A percentile compares a stretch with the other conserved stretches of the same genome.
These are phyloP conservation scores for Fissipunctia ypsillon DNA, from an alignment of 2,888 invertebrate species.

Conservation along the genomic window DNA sequence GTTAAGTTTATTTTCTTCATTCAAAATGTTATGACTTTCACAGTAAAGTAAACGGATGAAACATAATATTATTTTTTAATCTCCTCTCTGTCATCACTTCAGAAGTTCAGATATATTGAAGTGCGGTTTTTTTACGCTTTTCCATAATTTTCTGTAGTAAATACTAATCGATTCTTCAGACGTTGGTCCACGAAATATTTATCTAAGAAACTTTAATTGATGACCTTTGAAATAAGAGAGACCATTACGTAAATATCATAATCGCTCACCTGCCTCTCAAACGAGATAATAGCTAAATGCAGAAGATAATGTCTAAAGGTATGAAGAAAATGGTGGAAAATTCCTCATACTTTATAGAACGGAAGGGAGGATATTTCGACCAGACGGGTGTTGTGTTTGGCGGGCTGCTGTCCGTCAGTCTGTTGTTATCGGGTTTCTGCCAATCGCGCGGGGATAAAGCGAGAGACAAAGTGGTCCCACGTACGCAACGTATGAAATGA, in stretches of 20 bases:
- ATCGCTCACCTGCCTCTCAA: too few species aligned
- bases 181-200: background rate
- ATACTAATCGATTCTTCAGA: background rate
- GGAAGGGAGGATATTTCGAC: background rate
- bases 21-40: conserved; percentile 4
- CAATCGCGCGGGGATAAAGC: background rate
- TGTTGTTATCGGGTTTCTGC: background rate
- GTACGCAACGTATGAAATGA: too few species aligned
- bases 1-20: conserved; percentile 4
- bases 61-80: conserved; percentile 50
- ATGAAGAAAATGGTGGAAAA: too few species aligned
- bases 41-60: conserved; percentile 19
- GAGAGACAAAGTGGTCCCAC: too few species aligned
- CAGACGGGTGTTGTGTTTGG: background rate
- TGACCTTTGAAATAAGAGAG: background rate
- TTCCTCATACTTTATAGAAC: too few species aligned
- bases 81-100: conserved; percentile 20
- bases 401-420: too few species aligned
- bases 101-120: background rate
- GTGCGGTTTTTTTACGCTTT: conserved; percentile 6
- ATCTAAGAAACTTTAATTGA: background rate
- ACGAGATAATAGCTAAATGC: too few species aligned
- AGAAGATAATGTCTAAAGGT: too few species aligned
- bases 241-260: too few species aligned
- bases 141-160: background rate